Conservation (phyloP, 2,888 invertebrate species). For the Amblyjoppa proteus region DNA sequence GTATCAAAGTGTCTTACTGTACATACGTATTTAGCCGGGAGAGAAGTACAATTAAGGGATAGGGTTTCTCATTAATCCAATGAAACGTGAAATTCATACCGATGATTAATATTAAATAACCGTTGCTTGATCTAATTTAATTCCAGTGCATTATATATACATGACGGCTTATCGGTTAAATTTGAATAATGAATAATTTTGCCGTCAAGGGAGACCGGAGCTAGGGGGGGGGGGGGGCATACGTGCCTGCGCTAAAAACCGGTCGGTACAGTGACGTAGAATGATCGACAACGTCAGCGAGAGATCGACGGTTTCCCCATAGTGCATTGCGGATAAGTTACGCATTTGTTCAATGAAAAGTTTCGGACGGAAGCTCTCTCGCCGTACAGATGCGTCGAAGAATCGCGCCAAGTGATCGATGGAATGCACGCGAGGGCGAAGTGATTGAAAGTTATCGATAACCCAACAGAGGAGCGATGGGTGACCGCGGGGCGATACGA, state of each 20-base stretch:
- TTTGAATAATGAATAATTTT: conserved; percentile 31
- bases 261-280: conserved; percentile 72
- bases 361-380: conserved; percentile 13
- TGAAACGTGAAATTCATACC: conserved; percentile 33
- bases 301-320: background rate
- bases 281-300: conserved; percentile 74
- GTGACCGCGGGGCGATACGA: conserved; percentile 48
- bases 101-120: conserved; percentile 45
- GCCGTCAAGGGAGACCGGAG: background rate
- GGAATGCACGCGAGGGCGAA: conserved; percentile 51
- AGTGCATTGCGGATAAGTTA: conserved; percentile 33
- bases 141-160: background rate
- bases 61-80: conserved; percentile 24
- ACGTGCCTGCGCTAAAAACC: conserved; percentile 68
- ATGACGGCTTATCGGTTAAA: conserved; percentile 13
- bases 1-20: conserved; percentile 52
- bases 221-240: too few relatives aligned
- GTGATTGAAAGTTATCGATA: conserved; percentile 64
- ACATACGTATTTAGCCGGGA: conserved; percentile 35
- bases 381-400: conserved; percentile 18
- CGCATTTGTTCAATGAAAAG: conserved; percentile 28
- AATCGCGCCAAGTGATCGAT: conserved; percentile 56
- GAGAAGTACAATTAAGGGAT: conserved; percentile 45
- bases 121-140: conserved; percentile 27
- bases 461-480: conserved; percentile 16